These are phyloP conservation scores for Scaptomyza hsui DNA, from an alignment of 1,140 invertebrate species.

Conservation along the genomic window DNA sequence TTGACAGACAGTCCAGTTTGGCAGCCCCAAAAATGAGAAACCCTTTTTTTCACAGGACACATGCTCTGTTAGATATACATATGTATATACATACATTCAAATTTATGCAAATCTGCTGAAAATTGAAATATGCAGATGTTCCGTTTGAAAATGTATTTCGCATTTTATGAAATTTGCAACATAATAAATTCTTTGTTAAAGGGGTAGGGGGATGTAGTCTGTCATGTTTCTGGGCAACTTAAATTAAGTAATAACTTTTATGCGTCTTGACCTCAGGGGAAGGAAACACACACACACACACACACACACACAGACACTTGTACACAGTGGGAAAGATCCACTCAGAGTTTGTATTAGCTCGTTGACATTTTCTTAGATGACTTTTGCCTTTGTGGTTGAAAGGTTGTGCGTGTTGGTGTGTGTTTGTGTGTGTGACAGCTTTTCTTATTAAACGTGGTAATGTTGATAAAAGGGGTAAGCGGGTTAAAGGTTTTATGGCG, in stretches of 20 bases:
- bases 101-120: constrained; percentile 75
- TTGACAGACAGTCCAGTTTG: constrained; percentile 9
- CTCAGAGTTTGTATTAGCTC: constrained; percentile 52
- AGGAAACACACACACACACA: constrained; percentile 46
- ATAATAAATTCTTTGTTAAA: constrained; percentile 69
- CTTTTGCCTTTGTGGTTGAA: constrained; percentile 71
- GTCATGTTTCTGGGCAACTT: constrained; percentile 53
- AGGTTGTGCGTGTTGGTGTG: constrained; percentile 45
- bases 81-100: constrained; percentile 16
- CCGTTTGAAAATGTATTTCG: constrained; percentile 72
- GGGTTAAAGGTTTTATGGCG: constrained; percentile 5
- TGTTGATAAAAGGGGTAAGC: constrained; percentile 2
- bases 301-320: constrained; percentile 2
- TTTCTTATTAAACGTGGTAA: constrained; percentile 73
- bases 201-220: neutral
- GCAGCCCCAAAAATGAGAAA: constrained; percentile 16
- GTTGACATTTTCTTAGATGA: constrained; percentile 73
- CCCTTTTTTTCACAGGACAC: constrained; percentile 79
- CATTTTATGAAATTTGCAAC: constrained; percentile 78
- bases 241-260: constrained; percentile 82
- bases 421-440: constrained; percentile 55
- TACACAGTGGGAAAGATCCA: constrained; percentile 19
- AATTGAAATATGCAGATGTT: constrained; percentile 82
- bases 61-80: constrained; percentile 25
- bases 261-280: constrained; percentile 70